phyloP scores from a whole-genome alignment of 2,888 invertebrate species.

The Phytoseiulus persimilis region DNA sequence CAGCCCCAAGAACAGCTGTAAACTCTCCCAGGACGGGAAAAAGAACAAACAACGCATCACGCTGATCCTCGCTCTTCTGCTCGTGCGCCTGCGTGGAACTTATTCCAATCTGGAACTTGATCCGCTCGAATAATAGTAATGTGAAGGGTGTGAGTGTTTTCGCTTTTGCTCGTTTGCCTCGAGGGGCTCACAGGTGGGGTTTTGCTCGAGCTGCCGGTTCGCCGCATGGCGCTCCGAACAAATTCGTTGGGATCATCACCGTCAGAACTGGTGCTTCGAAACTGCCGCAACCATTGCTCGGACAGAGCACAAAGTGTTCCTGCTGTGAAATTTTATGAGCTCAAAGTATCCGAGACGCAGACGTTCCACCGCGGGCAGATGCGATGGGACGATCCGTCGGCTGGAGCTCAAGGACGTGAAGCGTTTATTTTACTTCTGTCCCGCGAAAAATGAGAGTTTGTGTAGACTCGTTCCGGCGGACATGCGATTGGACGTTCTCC shows the following conservation, averaged over 20 bases:
- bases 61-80: background rate
- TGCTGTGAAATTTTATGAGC: background rate
- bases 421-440: background rate
- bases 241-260: background rate
- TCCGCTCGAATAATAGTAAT: background rate
- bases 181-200: background rate
- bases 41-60: background rate
- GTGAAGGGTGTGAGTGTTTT: background rate
- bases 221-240: background rate
- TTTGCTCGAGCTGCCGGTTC: background rate
- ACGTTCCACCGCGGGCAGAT: background rate
- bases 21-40: background rate
- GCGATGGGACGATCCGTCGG: background rate
- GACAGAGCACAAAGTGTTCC: background rate
- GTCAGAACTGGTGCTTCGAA: background rate
- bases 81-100: background rate
- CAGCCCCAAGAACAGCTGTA: background rate
- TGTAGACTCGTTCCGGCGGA: background rate
- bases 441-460: background rate
- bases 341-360: background rate
- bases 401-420: background rate
- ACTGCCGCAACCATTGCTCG: background rate
- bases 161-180: background rate
- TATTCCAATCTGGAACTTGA: background rate
- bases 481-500: background rate